These are phyloP conservation scores for Drosophila pectinifera DNA, from an alignment of 1,140 invertebrate genomes.

Conservation along the genomic window DNA sequence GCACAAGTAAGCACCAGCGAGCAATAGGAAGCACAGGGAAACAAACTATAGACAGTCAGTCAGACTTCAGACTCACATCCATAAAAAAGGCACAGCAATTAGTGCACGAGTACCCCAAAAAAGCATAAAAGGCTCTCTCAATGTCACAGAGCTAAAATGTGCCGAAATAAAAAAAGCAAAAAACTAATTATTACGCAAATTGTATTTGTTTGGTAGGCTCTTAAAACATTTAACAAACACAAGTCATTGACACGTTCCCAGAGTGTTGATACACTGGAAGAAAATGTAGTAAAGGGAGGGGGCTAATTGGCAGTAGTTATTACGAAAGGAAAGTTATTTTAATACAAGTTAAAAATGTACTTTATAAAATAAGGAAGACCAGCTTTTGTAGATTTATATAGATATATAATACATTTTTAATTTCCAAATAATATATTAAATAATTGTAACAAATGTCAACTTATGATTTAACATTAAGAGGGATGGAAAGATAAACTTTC, in stretches of 20 bases:
- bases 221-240: slow-evolving; percentile 29
- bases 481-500: too few species aligned
- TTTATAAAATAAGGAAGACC: too few species aligned
- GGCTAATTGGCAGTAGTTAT: background rate
- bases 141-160: slow-evolving; percentile 37
- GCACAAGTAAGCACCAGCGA: slow-evolving; percentile 10
- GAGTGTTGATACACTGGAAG: slow-evolving; percentile 1
- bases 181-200: slow-evolving; percentile 60
- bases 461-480: too few species aligned
- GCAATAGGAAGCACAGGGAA: slow-evolving; percentile 22
- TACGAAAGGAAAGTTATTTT: too few species aligned
- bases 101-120: slow-evolving; percentile 41
- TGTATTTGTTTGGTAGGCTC: slow-evolving; percentile 43
- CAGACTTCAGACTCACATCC: slow-evolving; percentile 10
- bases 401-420: too few species aligned
- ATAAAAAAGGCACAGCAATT: slow-evolving; percentile 39
- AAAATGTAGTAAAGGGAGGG: background rate
- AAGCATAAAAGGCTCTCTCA: slow-evolving; percentile 51
- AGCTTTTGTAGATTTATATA: too few species aligned
- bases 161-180: slow-evolving; percentile 7
- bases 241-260: slow-evolving; percentile 50
- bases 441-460: too few species aligned
- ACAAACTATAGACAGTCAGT: slow-evolving; percentile 4
- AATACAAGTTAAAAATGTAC: background rate
- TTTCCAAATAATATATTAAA: too few species aligned